Evolutionary conservation across 2,888 invertebrate genomes (phyloP).

Genomic region (Drosophila aldrichi): DNA sequence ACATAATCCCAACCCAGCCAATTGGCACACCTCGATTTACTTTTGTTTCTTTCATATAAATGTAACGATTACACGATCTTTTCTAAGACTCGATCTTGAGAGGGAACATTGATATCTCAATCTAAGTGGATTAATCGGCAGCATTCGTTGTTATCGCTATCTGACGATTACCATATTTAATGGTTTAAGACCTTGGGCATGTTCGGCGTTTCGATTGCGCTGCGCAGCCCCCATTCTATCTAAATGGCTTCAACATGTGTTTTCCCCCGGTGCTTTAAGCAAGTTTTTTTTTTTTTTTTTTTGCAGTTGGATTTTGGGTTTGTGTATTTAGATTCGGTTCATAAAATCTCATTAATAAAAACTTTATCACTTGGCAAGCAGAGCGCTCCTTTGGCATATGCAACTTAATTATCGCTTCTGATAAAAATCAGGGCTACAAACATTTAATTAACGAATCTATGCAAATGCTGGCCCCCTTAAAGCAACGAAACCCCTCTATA

Average conservation of each 20-base stretch:
- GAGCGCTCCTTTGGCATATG: conserved; percentile 58
- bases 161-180: conserved; percentile 61
- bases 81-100: conserved; percentile 8
- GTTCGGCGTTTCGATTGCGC: conserved; percentile 68
- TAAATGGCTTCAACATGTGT: conserved; percentile 44
- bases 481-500: conserved; percentile 23
- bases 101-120: conserved; percentile 19
- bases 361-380: conserved; percentile 57
- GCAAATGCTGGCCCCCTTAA: conserved; percentile 55
- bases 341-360: conserved; percentile 69
- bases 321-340: conserved; percentile 46
- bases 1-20: not conserved
- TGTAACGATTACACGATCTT: not conserved
- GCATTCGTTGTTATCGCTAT: conserved; percentile 46
- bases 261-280: conserved; percentile 34
- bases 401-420: conserved; percentile 65
- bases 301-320: conserved; percentile 34
- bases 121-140: conserved; percentile 31
- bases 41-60: not conserved
- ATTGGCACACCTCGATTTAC: conserved; percentile 2
- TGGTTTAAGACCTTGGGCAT: conserved; percentile 56
- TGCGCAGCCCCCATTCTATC: conserved; percentile 44
- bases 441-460: conserved; percentile 76
- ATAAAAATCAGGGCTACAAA: conserved; percentile 61
- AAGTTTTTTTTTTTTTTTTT: too few relatives aligned